Base-by-base conservation (phyloP, 2,797 vertebrate species). In the Gorsachius magnificus region DNA sequence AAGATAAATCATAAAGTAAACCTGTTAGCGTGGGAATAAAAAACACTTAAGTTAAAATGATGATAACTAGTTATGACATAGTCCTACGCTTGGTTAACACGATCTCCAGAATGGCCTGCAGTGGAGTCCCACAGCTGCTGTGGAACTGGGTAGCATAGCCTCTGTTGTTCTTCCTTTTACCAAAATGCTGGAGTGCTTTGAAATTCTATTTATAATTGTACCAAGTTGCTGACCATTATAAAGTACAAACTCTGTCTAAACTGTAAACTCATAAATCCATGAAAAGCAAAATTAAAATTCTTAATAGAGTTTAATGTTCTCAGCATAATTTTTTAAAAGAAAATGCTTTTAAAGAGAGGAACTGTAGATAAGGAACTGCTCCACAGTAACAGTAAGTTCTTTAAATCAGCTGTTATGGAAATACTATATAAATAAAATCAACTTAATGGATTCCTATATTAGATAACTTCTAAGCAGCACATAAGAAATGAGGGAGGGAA, bases 371-470 rank as follows among this genome's bases (percentile, higher is more conserved):
- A 69, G 28, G 25, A 87, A 56, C 24, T 53, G 14, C 12, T 85
- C 13, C 45, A 38, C n/a, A 29, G 25, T 75, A 78, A 74, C 11
- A 24, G 6, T 48, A 69, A 68, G 31, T 46, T 70, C 76, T 91
- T 87, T 81, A 88, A 93, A 75, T 93, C 61, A 81, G 29, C 41
- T 90, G 3, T 35, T 90, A n/a, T 54, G 51, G 33, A 92, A 91
- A 70, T 81, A 46, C 16, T 46, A 6, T 50, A 61, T 50, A 75
- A 91, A 93, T 60, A 88, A 85, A 94, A 79, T 57, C 35, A 58
- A 31, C 17, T 46, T 79, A 72, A 16, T 82, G 58, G 43, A 29
- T 79, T 90, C 38, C 56, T 87, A 12, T 65, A 43, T 76, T 79
- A 79, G 58, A 35, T 51, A 86, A 71, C 50, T 65, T 69, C 63